Percentiles rank a stretch among this genome's conserved stretches.
phyloP scores from a whole-genome alignment of 2,797 vertebrate genomes.

The Graptemys geographica region DNA sequence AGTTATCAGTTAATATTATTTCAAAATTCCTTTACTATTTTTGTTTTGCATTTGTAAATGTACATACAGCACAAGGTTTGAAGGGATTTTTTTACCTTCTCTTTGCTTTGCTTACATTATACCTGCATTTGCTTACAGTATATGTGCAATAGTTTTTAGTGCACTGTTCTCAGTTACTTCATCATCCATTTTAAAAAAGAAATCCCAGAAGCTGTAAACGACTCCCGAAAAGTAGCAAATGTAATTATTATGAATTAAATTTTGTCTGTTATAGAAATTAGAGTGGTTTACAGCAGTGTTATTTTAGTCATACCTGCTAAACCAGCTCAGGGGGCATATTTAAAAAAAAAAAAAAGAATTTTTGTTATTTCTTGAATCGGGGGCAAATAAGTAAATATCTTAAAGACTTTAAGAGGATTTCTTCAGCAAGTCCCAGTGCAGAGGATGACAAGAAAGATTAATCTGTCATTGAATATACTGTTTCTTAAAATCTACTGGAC shows the following conservation, averaged over 20 bases:
- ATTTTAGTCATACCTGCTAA: not conserved
- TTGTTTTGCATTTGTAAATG: rapidly evolving
- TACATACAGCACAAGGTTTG: not conserved
- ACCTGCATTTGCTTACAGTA: not conserved
- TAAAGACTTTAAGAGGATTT: slow-evolving; percentile 12
- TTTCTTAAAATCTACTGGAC: not conserved
- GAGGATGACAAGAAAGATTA: not conserved
- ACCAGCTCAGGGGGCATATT: not conserved
- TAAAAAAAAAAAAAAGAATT: not conserved
- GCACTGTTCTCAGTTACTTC: not conserved
- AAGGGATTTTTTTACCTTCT: not conserved
- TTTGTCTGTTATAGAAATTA: not conserved
- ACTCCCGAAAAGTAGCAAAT: not conserved
- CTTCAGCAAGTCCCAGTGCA: not conserved
- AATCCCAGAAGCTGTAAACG: not conserved
- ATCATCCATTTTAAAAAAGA: not conserved
- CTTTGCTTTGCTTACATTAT: not conserved
- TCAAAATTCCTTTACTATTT: not conserved
- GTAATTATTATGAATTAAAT: not conserved
- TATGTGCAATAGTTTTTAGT: not conserved
- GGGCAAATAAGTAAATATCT: not conserved
- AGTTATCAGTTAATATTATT: not conserved
- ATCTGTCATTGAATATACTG: not conserved
- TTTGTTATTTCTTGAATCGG: not conserved
- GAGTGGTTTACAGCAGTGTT: not conserved